phyloP scores from a whole-genome alignment of 2,888 invertebrate genomes.

The Dorcus hopei region DNA sequence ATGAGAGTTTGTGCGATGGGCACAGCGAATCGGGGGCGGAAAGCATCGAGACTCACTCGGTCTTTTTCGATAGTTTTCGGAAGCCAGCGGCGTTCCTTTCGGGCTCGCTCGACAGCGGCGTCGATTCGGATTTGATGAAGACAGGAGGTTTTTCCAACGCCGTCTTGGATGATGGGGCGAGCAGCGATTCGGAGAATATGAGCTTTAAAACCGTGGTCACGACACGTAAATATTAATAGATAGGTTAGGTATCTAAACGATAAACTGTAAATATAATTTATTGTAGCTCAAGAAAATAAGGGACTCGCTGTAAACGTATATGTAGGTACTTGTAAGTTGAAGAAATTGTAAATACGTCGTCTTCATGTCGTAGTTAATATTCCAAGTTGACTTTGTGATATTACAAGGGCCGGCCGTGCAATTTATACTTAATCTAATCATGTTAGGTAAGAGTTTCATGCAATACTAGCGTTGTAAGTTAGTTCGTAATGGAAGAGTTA shows the following conservation, averaged over 20 bases:
- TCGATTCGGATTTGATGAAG: conserved; percentile 34
- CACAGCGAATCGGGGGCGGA: conserved; percentile 85
- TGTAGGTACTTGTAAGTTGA: too few relatives aligned
- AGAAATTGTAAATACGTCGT: neutral
- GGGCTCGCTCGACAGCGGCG: conserved; percentile 47
- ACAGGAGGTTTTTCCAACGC: conserved; percentile 26
- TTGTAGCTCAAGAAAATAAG: too few relatives aligned
- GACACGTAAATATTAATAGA: conserved; percentile 5
- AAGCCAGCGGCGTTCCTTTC: conserved; percentile 40
- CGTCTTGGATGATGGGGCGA: conserved; percentile 35
- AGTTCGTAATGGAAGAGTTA: conserved; percentile 3
- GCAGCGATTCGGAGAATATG: conserved; percentile 51
- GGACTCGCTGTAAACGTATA: too few relatives aligned
- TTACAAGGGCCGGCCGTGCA: conserved; percentile 46
- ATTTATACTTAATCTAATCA: conserved; percentile 25
- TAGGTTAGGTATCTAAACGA: neutral
- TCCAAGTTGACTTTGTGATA: conserved; percentile 38
- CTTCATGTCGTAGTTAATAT: neutral
- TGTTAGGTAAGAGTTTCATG: conserved; percentile 14
- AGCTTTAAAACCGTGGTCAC: conserved; percentile 50
- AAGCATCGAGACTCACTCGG: conserved; percentile 83
- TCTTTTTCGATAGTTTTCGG: conserved; percentile 74
- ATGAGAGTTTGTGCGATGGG: conserved; percentile 73
- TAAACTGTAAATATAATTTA: too few relatives aligned
- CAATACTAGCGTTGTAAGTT: conserved; percentile 28